phyloP scores from a whole-genome alignment of 2,113 vertebrate genomes.

The Heterocephalus glaber region DNA sequence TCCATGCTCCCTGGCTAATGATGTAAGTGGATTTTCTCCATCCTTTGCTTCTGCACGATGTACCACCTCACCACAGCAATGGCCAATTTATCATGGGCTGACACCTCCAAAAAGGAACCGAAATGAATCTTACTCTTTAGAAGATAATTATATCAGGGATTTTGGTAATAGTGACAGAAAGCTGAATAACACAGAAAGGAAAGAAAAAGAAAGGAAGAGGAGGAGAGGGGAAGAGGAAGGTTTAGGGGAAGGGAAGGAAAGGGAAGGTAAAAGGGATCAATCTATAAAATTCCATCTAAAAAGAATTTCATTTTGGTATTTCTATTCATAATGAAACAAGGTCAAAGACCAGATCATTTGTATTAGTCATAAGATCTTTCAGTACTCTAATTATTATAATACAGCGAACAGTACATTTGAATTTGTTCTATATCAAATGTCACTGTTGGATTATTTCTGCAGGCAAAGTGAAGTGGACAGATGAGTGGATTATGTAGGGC shows the following conservation, averaged over 20 bases:
- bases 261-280: not conserved
- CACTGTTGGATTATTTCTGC: slow-evolving; percentile 27
- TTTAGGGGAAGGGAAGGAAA: no score
- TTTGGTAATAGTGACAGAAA: not conserved
- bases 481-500: not conserved
- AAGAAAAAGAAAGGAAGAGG: not conserved
- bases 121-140: not conserved
- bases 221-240: not conserved
- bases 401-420: not conserved
- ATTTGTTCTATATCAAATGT: slow-evolving; percentile 31
- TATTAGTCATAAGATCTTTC: not conserved
- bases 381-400: not conserved
- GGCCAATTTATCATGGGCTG: not conserved
- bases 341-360: not conserved
- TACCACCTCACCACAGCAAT: not conserved
- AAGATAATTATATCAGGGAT: not conserved
- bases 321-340: not conserved
- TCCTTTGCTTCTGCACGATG: not conserved
- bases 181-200: not conserved
- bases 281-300: not conserved
- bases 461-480: not conserved
- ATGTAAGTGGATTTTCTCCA: no score
- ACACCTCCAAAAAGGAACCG: not conserved
- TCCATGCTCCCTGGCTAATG: not conserved
- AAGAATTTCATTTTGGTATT: not conserved